Evolutionary conservation across 2,113 vertebrate genomes (phyloP).

Genomic region (Apteryx mantelli): DNA sequence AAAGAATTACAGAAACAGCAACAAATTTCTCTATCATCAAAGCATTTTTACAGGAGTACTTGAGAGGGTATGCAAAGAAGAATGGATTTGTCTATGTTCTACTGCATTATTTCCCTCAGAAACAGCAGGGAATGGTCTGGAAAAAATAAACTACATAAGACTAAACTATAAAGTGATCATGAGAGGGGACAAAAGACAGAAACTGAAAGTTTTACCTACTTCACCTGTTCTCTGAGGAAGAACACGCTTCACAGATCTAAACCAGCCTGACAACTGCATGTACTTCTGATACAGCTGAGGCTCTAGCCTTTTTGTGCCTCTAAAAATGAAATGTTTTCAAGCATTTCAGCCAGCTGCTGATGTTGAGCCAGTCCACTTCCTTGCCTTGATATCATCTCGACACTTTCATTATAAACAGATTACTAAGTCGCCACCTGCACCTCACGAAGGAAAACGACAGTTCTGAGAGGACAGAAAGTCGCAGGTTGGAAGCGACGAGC

Average conservation of each 20-base stretch:
- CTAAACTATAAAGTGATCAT: background rate
- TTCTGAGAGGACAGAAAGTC: too few relatives aligned
- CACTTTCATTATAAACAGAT: background rate
- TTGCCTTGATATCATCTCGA: background rate
- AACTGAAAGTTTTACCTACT: background rate
- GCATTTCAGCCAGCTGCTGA: background rate
- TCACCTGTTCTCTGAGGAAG: background rate
- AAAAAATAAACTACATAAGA: background rate
- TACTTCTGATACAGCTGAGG: background rate
- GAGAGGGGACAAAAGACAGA: background rate
- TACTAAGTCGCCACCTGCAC: background rate
- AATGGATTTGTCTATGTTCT: background rate
- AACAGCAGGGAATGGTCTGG: background rate
- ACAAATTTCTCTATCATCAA: background rate
- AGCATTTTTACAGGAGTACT: background rate
- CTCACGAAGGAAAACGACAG: background rate
- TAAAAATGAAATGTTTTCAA: background rate
- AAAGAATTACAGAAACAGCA: background rate
- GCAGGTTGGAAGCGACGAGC: background rate
- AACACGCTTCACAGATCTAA: background rate
- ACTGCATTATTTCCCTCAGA: background rate
- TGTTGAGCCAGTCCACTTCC: background rate
- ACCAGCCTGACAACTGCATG: background rate
- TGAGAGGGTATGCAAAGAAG: background rate
- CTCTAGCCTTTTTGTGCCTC: background rate